These are phyloP conservation scores for Anser cygnoides DNA, from an alignment of 2,113 vertebrate genomes.

Conservation along the genomic window DNA sequence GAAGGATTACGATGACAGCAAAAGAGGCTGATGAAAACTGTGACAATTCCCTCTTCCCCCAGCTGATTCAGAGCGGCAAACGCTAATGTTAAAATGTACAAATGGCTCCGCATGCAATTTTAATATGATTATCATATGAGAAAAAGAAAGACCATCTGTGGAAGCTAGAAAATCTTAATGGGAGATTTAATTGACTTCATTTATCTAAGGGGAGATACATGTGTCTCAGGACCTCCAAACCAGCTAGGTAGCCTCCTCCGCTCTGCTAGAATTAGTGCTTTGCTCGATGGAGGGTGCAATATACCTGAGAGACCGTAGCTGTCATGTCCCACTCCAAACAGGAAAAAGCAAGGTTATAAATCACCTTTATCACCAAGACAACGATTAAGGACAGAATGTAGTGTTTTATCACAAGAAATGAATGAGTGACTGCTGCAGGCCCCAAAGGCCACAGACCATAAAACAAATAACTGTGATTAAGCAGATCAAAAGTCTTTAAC, in stretches of 20 bases:
- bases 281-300: background rate
- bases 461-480: slow-evolving; percentile 55
- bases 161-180: slow-evolving; percentile 53
- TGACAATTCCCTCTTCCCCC: slow-evolving; percentile 31
- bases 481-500: slow-evolving; percentile 55
- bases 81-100: slow-evolving; percentile 36
- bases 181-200: slow-evolving; percentile 68
- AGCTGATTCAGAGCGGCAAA: slow-evolving; percentile 16
- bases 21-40: slow-evolving; percentile 29
- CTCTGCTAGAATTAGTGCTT: slow-evolving; percentile 37
- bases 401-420: background rate
- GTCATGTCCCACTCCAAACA: background rate
- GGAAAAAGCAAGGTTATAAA: slow-evolving; percentile 33
- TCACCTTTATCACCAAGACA: slow-evolving; percentile 3
- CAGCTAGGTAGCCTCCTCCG: background rate
- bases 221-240: background rate
- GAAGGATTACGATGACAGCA: slow-evolving; percentile 49
- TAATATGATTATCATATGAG: slow-evolving; percentile 63
- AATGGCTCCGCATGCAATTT: slow-evolving; percentile 68
- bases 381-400: slow-evolving; percentile 18
- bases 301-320: slow-evolving; percentile 39
- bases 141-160: slow-evolving; percentile 62
- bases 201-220: slow-evolving; percentile 38
- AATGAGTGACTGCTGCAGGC: background rate
- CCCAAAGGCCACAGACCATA: slow-evolving; percentile 34